Conservation (phyloP, 2,113 vertebrate genomes). For the Anguilla japonica region DNA sequence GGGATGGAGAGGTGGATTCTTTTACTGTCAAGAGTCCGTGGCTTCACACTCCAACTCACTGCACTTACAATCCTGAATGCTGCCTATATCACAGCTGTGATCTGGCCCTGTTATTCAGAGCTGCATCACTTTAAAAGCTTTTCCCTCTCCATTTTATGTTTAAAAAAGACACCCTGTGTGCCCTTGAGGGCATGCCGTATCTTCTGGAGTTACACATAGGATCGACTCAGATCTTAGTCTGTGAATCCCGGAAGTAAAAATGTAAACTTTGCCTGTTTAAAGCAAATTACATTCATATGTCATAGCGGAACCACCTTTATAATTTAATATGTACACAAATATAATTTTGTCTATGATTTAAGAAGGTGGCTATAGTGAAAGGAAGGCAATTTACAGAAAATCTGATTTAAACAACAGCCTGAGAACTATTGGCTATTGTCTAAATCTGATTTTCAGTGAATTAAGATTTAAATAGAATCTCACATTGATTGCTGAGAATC, state of each 20-base stretch:
- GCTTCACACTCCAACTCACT: background rate
- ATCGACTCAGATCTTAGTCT: background rate
- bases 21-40: background rate
- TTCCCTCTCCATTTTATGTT: background rate
- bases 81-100: background rate
- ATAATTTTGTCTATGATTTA: background rate
- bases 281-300: no score
- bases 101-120: background rate
- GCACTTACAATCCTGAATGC: background rate
- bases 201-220: background rate
- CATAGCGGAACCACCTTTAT: no score
- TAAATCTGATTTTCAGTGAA: background rate
- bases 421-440: background rate
- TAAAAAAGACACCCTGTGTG: background rate
- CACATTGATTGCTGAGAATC: no score
- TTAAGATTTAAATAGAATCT: background rate
- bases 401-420: background rate
- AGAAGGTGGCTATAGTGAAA: background rate
- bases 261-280: no score
- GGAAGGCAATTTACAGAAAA: background rate
- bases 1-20: background rate
- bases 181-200: background rate
- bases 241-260: no score
- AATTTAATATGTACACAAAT: no score
- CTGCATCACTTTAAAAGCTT: background rate